phyloP scores from a whole-genome alignment of 2,888 invertebrate species.

The Habroteleia sp. region DNA sequence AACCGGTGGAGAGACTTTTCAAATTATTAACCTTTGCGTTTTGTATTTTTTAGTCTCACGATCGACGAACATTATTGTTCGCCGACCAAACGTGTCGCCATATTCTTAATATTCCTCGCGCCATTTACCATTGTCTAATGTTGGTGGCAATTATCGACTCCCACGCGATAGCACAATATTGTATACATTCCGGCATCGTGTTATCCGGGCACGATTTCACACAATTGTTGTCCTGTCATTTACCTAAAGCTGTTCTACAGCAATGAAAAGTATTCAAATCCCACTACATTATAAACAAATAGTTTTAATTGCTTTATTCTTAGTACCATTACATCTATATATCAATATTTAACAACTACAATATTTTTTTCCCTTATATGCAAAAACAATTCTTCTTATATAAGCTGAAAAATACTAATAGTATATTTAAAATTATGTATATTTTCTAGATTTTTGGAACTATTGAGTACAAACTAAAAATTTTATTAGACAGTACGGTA shows the following conservation, averaged over 20 bases:
- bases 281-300: too few species aligned
- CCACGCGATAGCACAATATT: slow-evolving; percentile 52
- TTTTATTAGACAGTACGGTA: too few species aligned
- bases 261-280: slow-evolving; percentile 8
- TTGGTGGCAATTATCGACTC: slow-evolving; percentile 58
- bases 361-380: too few species aligned
- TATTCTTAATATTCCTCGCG: slow-evolving; percentile 52
- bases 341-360: too few species aligned
- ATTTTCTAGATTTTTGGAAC: too few species aligned
- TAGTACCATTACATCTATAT: too few species aligned
- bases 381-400: too few species aligned
- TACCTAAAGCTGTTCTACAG: slow-evolving; percentile 5
- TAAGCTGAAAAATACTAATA: too few species aligned
- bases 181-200: slow-evolving; percentile 27
- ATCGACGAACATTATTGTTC: slow-evolving; percentile 37
- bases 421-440: too few species aligned
- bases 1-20: slow-evolving; percentile 34
- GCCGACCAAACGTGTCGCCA: slow-evolving; percentile 42
- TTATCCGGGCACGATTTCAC: slow-evolving; percentile 36
- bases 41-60: slow-evolving; percentile 44
- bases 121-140: slow-evolving; percentile 58
- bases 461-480: too few species aligned
- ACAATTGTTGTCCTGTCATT: slow-evolving; percentile 22
- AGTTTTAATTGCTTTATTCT: not conserved
- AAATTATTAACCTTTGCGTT: slow-evolving; percentile 52